Evolutionary conservation across 53 echinoderm and acorn worm species (phyloP), one percentile per base, ranked within the genome.

Genomic region (Pentamera pediparva): DNA sequence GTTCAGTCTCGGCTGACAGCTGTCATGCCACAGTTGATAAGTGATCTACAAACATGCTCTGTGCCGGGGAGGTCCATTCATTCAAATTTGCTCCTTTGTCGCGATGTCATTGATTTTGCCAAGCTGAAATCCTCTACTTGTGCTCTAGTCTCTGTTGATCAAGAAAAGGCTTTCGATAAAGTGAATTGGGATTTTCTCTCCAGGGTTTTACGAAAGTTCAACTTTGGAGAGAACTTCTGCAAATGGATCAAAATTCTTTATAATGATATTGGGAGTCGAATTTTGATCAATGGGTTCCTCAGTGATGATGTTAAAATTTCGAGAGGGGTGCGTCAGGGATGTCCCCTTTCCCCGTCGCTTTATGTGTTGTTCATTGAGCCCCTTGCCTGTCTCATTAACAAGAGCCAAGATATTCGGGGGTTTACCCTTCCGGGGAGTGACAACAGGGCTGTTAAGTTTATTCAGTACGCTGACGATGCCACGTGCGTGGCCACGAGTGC

Each of bases 11-110:
- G 83, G 19, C 18, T 87, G 2, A 34, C 75, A 15, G 34, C 13
- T 10, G 54, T 45, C 34, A 35, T 80, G 43, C 28, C 36, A 6
- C 15, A n/a, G 19, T 29, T 84, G 6, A 22, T 84, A 3, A 29
- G 56, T 39, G 37, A 56, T 2, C 43, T 52, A 22, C 84, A 84
- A 62, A 48, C 76, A 1, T 89, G 84, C 54, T 77, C 76, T 22
- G 84, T 89, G 6, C 78, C 88, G 4, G 69, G 83, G 19, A 38
- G 83, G 18, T 75, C 79, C 12, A 79, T 87, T 27, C 72, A 88
- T 50, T 25, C 52, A 4, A 89, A 89, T 56, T 35, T 85, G 18
- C 51, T 59, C 52, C 27, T 88, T n/a, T 67, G 74, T 49, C 59
- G 88, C 20, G 88, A 84, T 73, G 45, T 82, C 2, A 71, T 75